Conservation (phyloP, 2,888 invertebrate genomes). For the Cantharis rustica region DNA sequence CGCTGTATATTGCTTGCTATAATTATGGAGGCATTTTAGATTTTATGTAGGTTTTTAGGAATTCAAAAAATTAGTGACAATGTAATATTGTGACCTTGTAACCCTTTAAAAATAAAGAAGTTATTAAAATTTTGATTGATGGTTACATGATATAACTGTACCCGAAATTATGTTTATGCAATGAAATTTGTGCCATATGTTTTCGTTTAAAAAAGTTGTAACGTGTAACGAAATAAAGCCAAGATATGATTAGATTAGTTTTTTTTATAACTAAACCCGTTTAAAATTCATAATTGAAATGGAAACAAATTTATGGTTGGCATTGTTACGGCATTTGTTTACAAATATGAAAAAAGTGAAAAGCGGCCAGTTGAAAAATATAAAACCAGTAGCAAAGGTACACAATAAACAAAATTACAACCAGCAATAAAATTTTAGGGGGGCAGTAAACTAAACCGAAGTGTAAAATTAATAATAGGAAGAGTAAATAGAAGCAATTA, state of each 20-base stretch:
- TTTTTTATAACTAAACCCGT: neutral
- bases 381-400: constrained; percentile 6
- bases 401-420: constrained; percentile 38
- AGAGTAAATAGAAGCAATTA: constrained; percentile 20
- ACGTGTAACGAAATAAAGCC: neutral
- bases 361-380: neutral
- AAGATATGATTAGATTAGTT: neutral
- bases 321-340: neutral
- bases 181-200: neutral
- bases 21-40: neutral
- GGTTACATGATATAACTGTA: neutral
- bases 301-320: neutral
- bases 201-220: neutral
- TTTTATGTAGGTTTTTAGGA: neutral
- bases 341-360: neutral
- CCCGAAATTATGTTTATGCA: neutral
- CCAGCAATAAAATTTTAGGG: constrained; percentile 43
- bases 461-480: constrained; percentile 31
- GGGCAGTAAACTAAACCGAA: constrained; percentile 29
- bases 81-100: neutral
- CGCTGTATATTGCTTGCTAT: neutral
- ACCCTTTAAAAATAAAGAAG: neutral
- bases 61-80: neutral
- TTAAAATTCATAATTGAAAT: neutral
- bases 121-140: neutral